These are phyloP conservation scores for Amphilophus citrinellus DNA, from an alignment of 2,113 vertebrate genomes.

Conservation along the genomic window DNA sequence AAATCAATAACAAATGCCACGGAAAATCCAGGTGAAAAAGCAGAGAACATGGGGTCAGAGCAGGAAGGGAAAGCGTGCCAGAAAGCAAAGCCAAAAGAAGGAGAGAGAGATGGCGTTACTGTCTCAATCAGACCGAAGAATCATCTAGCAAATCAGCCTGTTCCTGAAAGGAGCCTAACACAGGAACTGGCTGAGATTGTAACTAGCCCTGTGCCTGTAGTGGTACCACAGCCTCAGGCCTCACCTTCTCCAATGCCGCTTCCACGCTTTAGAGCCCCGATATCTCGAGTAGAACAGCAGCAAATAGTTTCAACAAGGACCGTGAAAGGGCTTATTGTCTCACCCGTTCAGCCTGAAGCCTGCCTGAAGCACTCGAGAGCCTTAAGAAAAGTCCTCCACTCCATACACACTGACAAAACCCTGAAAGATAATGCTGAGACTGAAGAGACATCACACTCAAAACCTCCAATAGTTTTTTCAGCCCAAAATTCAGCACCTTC, in stretches of 20 bases:
- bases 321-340: conserved; percentile 9
- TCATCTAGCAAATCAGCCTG: not conserved
- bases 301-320: not conserved
- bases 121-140: not conserved
- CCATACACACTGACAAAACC: conserved; percentile 69
- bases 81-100: not conserved
- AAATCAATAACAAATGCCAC: not conserved
- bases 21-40: not conserved
- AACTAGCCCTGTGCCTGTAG: conserved; percentile 44
- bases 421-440: not conserved
- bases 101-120: not conserved
- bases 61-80: not conserved
- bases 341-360: conserved; percentile 36
- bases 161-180: conserved; percentile 62
- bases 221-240: not conserved
- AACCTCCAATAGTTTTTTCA: not conserved
- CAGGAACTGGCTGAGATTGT: conserved; percentile 73
- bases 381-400: conserved; percentile 79
- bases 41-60: not conserved
- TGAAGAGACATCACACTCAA: not conserved
- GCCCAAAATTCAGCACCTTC: not conserved
- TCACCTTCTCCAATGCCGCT: conserved; percentile 31
- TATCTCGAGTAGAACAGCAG: conserved; percentile 27
- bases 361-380: conserved; percentile 60
- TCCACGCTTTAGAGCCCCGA: conserved; percentile 66